phyloP scores from a whole-genome alignment of 1,140 invertebrate species.

The Episyrphus balteatus region DNA sequence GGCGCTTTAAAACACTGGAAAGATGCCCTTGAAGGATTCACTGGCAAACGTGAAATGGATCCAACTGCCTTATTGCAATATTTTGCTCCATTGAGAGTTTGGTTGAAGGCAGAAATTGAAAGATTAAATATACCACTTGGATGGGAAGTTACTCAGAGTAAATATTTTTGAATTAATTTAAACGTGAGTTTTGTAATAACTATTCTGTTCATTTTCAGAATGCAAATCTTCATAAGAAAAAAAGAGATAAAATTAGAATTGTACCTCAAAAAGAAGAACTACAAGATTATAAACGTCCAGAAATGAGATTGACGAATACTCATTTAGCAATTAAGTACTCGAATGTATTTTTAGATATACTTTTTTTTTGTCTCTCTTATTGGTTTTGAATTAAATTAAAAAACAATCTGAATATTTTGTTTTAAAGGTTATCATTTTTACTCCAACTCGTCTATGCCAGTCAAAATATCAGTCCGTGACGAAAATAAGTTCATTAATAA shows the following conservation, averaged over 20 bases:
- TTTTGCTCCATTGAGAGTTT: constrained; percentile 34
- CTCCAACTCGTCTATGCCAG: too few species aligned
- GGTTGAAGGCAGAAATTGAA: constrained; percentile 32
- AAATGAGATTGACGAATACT: too few species aligned
- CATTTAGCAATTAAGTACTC: too few species aligned
- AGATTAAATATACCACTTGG: constrained; percentile 24
- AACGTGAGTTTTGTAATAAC: background rate
- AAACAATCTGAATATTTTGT: too few species aligned
- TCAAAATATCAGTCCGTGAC: too few species aligned
- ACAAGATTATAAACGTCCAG: too few species aligned
- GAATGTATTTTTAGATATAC: too few species aligned
- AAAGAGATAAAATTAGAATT: background rate
- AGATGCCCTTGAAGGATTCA: constrained; percentile 44
- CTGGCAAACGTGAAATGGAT: constrained; percentile 42
- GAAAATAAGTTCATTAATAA: too few species aligned
- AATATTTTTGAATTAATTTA: constrained; percentile 6
- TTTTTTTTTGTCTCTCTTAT: too few species aligned
- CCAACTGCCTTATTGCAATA: constrained; percentile 34
- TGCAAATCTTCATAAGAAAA: background rate
- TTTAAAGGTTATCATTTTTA: too few species aligned
- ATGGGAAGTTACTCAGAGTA: constrained; percentile 25
- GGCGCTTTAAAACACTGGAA: constrained; percentile 49
- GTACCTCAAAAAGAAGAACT: background rate
- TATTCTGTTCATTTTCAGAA: background rate
- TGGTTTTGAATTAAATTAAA: too few species aligned